Conservation (phyloP, 2,113 vertebrate genomes). For the Desmodus rotundus region DNA sequence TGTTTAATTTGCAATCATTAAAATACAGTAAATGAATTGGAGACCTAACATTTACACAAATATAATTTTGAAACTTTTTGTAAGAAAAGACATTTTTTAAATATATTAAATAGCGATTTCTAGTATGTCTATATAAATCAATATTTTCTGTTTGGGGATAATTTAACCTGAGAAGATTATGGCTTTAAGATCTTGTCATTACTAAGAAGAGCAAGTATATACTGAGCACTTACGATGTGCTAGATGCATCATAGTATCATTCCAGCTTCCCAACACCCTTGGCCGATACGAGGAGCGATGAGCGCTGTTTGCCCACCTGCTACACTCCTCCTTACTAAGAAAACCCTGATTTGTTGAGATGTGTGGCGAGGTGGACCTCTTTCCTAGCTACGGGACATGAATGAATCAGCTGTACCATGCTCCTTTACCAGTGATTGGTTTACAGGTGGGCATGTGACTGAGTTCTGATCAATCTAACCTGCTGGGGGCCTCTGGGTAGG, state of each 20-base stretch:
- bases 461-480: not conserved
- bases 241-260: not conserved
- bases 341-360: not conserved
- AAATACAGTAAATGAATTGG: constrained; percentile 13
- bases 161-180: not conserved
- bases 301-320: not conserved
- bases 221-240: not conserved
- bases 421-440: not conserved
- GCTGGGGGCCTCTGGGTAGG: not conserved
- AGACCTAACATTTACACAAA: not conserved
- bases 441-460: not conserved
- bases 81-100: not conserved
- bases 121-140: not conserved
- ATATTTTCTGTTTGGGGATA: not conserved
- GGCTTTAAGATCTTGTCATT: not conserved
- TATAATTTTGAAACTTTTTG: not conserved
- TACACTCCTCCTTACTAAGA: not conserved
- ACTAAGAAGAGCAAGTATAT: not conserved
- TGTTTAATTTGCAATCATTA: not conserved
- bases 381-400: not conserved
- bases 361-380: not conserved
- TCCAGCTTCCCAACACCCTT: not conserved
- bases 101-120: not conserved
- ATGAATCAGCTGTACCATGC: not conserved
- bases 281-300: not conserved